phyloP scores from a whole-genome alignment of 2,113 vertebrate species.

The Recurvirostra avosetta region DNA sequence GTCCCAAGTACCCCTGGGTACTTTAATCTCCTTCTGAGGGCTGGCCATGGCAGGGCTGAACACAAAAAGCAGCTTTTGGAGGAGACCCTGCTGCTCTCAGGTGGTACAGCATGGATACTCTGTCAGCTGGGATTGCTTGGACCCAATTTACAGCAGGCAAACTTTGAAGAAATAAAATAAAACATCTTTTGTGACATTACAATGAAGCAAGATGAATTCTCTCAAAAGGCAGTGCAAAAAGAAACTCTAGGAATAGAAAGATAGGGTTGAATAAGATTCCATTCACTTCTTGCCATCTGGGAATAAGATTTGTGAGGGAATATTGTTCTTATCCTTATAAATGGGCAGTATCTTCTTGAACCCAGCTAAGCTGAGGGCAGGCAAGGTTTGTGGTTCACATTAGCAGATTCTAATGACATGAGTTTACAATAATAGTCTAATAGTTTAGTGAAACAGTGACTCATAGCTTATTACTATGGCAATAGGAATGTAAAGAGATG shows the following conservation, averaged over 20 bases:
- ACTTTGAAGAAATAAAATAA: not conserved
- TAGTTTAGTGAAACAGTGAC: conserved; percentile 34
- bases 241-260: not conserved
- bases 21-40: not conserved
- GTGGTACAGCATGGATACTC: not conserved
- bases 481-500: conserved; percentile 36
- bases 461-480: conserved; percentile 6
- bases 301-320: not conserved
- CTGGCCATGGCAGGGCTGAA: not conserved
- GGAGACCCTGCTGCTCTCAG: not conserved
- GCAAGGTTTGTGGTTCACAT: not conserved
- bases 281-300: not conserved
- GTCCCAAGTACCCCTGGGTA: not conserved
- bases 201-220: not conserved
- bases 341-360: not conserved
- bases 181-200: not conserved
- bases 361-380: not conserved
- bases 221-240: not conserved
- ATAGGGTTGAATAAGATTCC: not conserved
- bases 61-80: not conserved
- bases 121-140: not conserved
- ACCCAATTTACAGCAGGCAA: not conserved
- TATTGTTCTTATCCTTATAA: not conserved
- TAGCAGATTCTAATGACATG: conserved; percentile 3
- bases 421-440: conserved; percentile 27